Percentiles rank a stretch among this genome's conserved stretches.
phyloP scores from a whole-genome alignment of 2,113 vertebrate species.

The Cichladusa arquata region DNA sequence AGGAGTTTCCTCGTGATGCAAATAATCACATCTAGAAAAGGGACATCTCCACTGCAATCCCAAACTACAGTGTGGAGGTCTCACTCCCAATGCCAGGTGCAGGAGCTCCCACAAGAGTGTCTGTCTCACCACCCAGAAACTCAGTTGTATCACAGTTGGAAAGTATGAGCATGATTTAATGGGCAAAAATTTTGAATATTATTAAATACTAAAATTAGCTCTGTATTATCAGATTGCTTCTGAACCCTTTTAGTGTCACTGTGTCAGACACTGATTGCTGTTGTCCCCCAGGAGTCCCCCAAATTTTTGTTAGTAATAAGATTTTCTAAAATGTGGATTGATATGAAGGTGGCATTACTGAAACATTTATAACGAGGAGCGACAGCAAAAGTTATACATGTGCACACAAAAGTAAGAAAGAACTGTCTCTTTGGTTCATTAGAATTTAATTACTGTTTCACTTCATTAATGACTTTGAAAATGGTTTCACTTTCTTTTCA shows the following conservation, averaged over 20 bases:
- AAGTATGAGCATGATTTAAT: not conserved
- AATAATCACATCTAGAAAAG: not conserved
- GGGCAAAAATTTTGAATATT: not conserved
- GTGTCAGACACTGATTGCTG: not conserved
- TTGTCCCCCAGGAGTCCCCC: not conserved
- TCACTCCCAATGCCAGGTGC: not conserved
- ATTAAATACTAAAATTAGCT: not conserved
- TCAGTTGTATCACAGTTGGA: not conserved
- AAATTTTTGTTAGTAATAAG: not conserved
- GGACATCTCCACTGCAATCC: not conserved
- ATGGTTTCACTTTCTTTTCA: not conserved
- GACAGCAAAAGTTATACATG: not conserved
- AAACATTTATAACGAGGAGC: not conserved
- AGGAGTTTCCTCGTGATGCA: not conserved
- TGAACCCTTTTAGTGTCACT: not conserved
- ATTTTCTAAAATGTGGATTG: not conserved
- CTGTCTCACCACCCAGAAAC: not conserved
- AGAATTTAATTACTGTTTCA: not conserved
- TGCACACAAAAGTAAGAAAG: not conserved
- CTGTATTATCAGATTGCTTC: not conserved
- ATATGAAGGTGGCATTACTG: not conserved
- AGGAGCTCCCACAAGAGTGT: not conserved
- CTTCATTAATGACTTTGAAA: not conserved
- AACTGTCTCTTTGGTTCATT: not conserved
- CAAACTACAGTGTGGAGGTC: not conserved